Evolutionary conservation across 2,113 vertebrate species (phyloP).

Genomic region (Dinomys branickii): DNA sequence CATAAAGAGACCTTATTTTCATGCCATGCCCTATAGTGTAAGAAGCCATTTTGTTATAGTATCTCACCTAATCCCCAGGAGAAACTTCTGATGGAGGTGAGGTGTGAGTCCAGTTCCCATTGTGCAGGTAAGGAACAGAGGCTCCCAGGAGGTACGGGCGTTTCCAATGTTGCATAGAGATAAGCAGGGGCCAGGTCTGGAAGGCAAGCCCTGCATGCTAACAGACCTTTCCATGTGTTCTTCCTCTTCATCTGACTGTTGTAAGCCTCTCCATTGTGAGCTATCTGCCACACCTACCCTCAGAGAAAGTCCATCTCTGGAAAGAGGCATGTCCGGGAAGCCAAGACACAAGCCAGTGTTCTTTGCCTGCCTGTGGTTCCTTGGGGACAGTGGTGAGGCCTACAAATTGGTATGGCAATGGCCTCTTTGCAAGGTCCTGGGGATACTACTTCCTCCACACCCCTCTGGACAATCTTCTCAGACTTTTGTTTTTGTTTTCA

Average conservation of each 20-base stretch:
- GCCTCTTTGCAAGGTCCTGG: background rate
- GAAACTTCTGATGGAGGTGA: background rate
- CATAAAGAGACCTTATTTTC: background rate
- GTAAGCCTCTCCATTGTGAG: background rate
- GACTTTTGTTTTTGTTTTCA: background rate
- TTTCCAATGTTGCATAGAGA: background rate
- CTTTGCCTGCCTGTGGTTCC: background rate
- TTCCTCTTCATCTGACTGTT: background rate
- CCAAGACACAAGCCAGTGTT: background rate
- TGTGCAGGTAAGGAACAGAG: background rate
- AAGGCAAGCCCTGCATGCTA: background rate
- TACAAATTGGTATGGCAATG: background rate
- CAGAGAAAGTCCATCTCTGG: background rate
- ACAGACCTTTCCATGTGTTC: background rate
- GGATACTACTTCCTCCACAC: background rate
- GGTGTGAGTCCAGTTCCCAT: background rate
- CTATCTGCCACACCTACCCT: background rate
- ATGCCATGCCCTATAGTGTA: background rate
- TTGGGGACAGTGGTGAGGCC: background rate
- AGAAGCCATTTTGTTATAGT: background rate
- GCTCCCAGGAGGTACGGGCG: fast-evolving
- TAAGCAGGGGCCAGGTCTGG: background rate
- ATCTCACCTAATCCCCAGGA: background rate
- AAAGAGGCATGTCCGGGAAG: background rate
- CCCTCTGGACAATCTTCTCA: background rate